Conservation (phyloP, 2,113 vertebrate genomes). For the Gobius niger region DNA sequence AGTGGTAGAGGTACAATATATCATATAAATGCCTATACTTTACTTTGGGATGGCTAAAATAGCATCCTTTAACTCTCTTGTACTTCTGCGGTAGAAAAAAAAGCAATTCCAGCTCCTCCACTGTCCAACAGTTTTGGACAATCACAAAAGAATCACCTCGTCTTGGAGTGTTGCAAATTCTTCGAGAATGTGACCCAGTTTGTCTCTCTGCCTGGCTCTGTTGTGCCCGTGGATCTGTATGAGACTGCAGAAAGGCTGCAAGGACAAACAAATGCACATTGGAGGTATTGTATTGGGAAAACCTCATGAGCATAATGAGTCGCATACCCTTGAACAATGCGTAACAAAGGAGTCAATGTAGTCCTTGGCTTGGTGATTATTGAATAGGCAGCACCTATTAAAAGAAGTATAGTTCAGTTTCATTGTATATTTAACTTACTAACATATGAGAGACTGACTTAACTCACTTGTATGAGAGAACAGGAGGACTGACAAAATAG, state of each 20-base stretch:
- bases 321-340: conserved; percentile 91
- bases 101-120: no score
- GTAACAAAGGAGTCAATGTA: conserved; percentile 99
- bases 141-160: conserved; percentile 78
- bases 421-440: background rate
- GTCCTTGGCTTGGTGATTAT: conserved; percentile 98
- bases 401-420: background rate
- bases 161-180: conserved; percentile 98
- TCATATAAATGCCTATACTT: no score
- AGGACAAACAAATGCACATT: conserved; percentile 25
- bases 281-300: background rate
- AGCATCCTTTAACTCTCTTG: no score
- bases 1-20: no score
- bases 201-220: conserved; percentile 95
- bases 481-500: conserved; percentile 96
- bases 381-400: conserved; percentile 93
- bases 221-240: conserved; percentile 99
- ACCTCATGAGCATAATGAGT: background rate
- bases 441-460: background rate
- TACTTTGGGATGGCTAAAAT: no score
- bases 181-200: conserved; percentile 96
- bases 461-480: conserved; percentile 96
- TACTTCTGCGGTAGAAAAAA: no score
- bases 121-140: no score
- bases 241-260: conserved; percentile 95